Percentiles rank a stretch among this genome's conserved stretches.
phyloP scores from a whole-genome alignment of 1,140 invertebrate species.

The Pinna nobilis region DNA sequence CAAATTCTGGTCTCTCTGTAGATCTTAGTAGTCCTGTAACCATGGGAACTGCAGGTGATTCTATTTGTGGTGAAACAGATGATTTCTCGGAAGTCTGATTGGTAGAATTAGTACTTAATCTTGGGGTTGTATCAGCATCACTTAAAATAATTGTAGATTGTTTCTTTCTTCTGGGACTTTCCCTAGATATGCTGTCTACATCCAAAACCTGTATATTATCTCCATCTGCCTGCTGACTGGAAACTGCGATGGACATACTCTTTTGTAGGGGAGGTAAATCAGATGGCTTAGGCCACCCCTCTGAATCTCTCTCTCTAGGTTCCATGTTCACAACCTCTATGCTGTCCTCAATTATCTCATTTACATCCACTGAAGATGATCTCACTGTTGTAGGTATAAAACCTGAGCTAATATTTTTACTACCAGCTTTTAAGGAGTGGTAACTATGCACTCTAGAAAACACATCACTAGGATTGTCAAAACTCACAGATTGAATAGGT shows the following conservation, averaged over 20 bases:
- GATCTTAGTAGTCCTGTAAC: too few relatives aligned
- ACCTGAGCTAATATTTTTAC: too few relatives aligned
- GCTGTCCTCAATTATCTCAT: constrained; percentile 40
- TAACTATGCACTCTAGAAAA: constrained; percentile 42
- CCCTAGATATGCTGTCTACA: too few relatives aligned
- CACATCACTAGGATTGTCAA: constrained; percentile 33
- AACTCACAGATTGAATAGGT: constrained; percentile 16
- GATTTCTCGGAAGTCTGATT: too few relatives aligned
- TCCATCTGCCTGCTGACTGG: constrained; percentile 28
- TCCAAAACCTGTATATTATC: constrained; percentile 36
- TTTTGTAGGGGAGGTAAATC: constrained; percentile 28
- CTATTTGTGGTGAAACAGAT: too few relatives aligned
- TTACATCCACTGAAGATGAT: constrained; percentile 26
- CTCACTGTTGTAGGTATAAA: neutral
- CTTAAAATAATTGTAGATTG: too few relatives aligned
- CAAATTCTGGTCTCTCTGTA: too few relatives aligned
- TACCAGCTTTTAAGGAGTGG: constrained; percentile 23
- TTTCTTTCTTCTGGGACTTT: too few relatives aligned
- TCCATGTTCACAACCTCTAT: constrained; percentile 38
- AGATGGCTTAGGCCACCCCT: constrained; percentile 22
- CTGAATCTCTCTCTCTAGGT: constrained; percentile 30
- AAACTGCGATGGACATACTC: constrained; percentile 31
- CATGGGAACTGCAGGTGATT: too few relatives aligned
- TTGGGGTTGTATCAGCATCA: too few relatives aligned
- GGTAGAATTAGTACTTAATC: too few relatives aligned